A percentile compares a stretch with the other conserved stretches of the same genome.
phyloP scores from a whole-genome alignment of 2,888 invertebrate species.

The Clostera curtula region DNA sequence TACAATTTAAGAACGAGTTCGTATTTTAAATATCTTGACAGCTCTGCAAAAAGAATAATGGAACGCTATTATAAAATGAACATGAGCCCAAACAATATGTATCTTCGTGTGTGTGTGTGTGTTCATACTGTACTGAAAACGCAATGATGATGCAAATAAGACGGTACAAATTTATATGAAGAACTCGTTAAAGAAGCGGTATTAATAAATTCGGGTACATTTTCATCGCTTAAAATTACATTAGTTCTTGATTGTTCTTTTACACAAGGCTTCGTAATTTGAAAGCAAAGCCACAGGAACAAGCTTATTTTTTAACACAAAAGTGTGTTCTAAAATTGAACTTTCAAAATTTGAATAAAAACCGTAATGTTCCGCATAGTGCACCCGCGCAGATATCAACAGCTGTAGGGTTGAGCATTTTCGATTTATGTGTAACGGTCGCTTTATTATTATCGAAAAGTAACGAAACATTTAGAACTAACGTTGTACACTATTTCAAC shows the following conservation, averaged over 20 bases:
- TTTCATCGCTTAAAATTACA: no score
- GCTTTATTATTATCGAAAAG: constrained; percentile 7
- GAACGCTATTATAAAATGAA: constrained; percentile 32
- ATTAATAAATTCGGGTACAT: neutral
- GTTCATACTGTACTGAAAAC: no score
- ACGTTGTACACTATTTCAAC: constrained; percentile 4
- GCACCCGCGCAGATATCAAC: constrained; percentile 39
- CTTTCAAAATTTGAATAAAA: constrained; percentile 61
- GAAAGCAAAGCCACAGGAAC: no score
- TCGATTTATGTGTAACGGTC: constrained; percentile 25
- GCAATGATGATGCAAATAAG: no score
- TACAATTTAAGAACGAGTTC: constrained; percentile 57
- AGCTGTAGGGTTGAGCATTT: constrained; percentile 36
- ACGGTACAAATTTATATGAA: no score
- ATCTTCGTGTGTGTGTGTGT: no score
- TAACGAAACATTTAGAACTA: neutral
- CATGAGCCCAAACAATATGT: no score
- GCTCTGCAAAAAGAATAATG: constrained; percentile 42
- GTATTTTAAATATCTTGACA: constrained; percentile 51
- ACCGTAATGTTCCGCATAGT: constrained; percentile 66
- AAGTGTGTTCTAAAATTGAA: no score
- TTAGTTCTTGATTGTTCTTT: no score
- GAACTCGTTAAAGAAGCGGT: constrained; percentile 15
- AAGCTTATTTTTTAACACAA: no score
- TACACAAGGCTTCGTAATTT: no score